These are phyloP conservation scores for Nephotettix cincticeps DNA, from an alignment of 1,140 invertebrate genomes.

Conservation along the genomic window DNA sequence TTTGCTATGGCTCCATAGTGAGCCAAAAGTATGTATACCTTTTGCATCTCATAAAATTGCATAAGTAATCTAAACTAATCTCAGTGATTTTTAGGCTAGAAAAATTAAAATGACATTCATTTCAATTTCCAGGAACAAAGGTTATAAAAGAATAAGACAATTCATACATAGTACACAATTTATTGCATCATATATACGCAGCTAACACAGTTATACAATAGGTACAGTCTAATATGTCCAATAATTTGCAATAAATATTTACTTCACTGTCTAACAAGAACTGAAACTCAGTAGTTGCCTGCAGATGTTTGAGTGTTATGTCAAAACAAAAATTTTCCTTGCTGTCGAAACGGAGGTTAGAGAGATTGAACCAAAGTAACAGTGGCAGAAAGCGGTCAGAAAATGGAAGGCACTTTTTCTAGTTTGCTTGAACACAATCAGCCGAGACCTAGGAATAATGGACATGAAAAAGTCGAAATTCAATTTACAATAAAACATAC, in stretches of 20 bases:
- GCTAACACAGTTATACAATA: constrained; percentile 39
- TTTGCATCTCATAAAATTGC: no score
- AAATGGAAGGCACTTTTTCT: constrained; percentile 40
- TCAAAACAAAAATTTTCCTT: constrained; percentile 30
- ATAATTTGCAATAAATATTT: constrained; percentile 36
- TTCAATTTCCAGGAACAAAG: no score
- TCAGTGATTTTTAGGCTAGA: no score
- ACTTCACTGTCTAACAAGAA: constrained; percentile 21
- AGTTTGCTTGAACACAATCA: constrained; percentile 32
- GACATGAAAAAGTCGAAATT: constrained; percentile 23
- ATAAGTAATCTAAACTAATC: no score
- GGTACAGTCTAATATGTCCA: constrained; percentile 38
- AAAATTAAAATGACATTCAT: no score
- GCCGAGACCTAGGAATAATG: constrained; percentile 23
- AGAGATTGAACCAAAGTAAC: constrained; percentile 8
- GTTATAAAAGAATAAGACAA: neutral
- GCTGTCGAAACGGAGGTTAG: constrained; percentile 12
- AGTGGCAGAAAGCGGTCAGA: constrained; percentile 36
- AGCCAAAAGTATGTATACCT: no score
- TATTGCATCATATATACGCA: constrained; percentile 39
- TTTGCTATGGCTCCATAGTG: no score
- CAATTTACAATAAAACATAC: constrained; percentile 28
- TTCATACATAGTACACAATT: constrained; percentile 33
- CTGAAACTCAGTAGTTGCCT: constrained; percentile 18
- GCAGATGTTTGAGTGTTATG: constrained; percentile 24